Evolutionary conservation across 2,888 invertebrate genomes (phyloP).

Genomic region (Drosophila colorata): DNA sequence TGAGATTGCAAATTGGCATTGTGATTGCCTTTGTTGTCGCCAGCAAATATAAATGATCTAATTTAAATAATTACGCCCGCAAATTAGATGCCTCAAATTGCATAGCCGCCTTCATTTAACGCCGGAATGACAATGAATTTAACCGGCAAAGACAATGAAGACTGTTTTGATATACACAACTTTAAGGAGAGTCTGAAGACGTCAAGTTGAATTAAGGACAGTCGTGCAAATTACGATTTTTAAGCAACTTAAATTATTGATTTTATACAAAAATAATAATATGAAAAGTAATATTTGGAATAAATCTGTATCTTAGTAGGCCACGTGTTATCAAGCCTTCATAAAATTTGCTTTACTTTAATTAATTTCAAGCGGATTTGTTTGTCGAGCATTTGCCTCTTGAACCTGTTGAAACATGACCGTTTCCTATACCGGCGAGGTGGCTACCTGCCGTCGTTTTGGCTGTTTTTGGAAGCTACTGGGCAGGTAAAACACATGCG

Average conservation of each 20-base stretch:
- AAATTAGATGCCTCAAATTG: slow-evolving; percentile 58
- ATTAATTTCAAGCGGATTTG: slow-evolving; percentile 4
- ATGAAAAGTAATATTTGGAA: too few species aligned
- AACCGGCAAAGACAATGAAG: slow-evolving; percentile 31
- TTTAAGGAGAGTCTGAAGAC: slow-evolving; percentile 6
- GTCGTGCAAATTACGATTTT: too few species aligned
- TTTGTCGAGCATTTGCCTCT: slow-evolving; percentile 5
- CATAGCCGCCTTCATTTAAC: slow-evolving; percentile 56
- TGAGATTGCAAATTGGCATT: slow-evolving; percentile 66
- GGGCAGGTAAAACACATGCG: slow-evolving; percentile 57
- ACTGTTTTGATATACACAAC: background rate
- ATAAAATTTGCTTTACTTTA: background rate
- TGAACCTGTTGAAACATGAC: slow-evolving; percentile 68
- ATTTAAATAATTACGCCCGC: slow-evolving; percentile 81
- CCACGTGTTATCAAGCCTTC: background rate
- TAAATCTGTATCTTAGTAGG: slow-evolving; percentile 15
- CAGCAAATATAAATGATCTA: slow-evolving; percentile 79
- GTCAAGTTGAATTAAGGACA: background rate
- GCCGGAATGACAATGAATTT: slow-evolving; percentile 48
- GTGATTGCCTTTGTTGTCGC: slow-evolving; percentile 60
- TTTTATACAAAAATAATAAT: too few species aligned
- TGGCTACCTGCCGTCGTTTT: slow-evolving; percentile 75
- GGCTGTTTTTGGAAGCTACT: slow-evolving; percentile 80
- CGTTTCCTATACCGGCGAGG: slow-evolving; percentile 80
- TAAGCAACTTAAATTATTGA: too few species aligned